Percentiles rank a stretch among this genome's conserved stretches.
Evolutionary conservation across 2,797 vertebrate genomes (phyloP).

Genomic region (Poecilia wingei): DNA sequence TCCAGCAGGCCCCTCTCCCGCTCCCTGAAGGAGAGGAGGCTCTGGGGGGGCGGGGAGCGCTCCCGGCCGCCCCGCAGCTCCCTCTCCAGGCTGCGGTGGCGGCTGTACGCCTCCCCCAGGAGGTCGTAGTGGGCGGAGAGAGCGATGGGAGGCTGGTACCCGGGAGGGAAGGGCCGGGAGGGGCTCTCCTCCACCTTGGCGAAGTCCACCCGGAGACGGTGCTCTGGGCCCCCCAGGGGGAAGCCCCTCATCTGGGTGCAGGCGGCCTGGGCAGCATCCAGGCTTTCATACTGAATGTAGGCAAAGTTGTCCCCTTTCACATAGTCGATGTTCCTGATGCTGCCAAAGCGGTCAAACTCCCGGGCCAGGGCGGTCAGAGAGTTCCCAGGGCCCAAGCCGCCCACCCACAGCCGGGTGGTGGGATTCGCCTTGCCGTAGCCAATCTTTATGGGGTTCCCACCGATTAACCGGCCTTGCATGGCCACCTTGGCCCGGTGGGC

Average conservation of each 20-base stretch:
- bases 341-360: constrained; percentile 97
- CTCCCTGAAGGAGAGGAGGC: constrained; percentile 84
- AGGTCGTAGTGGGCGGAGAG: constrained; percentile 87
- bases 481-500: constrained; percentile 95
- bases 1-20: constrained; percentile 86
- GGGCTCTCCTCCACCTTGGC: constrained; percentile 92
- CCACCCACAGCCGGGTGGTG: constrained; percentile 96
- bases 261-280: constrained; percentile 94
- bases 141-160: constrained; percentile 83
- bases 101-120: constrained; percentile 86
- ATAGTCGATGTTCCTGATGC: constrained; percentile 96
- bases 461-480: constrained; percentile 93
- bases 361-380: constrained; percentile 91
- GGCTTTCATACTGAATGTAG: constrained; percentile 96
- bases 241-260: constrained; percentile 97
- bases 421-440: constrained; percentile 97
- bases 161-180: constrained; percentile 86
- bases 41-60: constrained; percentile 84
- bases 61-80: constrained; percentile 87
- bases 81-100: constrained; percentile 89
- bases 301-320: constrained; percentile 96
- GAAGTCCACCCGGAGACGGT: constrained; percentile 93
- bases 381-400: constrained; percentile 90
- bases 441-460: constrained; percentile 94
- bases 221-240: constrained; percentile 88